These are phyloP conservation scores for Epizoanthus illoricatus DNA, from an alignment of 92 coral and sea anemone species.

Conservation along the genomic window DNA sequence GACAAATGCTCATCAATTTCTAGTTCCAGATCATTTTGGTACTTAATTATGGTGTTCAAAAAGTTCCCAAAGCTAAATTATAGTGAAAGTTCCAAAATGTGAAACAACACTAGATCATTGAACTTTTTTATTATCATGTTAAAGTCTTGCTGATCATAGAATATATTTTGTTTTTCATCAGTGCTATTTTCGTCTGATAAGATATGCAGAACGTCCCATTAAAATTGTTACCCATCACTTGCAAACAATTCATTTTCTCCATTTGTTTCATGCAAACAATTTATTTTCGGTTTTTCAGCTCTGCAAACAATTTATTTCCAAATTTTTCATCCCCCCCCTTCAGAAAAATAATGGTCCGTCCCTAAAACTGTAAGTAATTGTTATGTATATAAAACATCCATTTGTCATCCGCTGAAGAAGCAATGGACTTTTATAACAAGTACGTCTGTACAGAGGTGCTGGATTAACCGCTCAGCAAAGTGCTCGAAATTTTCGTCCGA, in stretches of 20 bases:
- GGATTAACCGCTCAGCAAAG: too few species aligned
- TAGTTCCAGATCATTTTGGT: constrained; percentile 21
- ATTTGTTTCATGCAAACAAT: constrained; percentile 14
- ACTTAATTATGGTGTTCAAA: constrained; percentile 20
- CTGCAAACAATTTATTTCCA: neutral
- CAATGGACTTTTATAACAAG: too few species aligned
- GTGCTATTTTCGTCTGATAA: constrained; percentile 15
- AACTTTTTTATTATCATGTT: constrained; percentile 18
- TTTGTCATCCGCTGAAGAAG: too few species aligned
- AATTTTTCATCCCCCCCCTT: too few species aligned
- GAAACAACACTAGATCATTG: constrained; percentile 21
- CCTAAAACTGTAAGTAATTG: too few species aligned
- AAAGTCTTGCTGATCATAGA: constrained; percentile 18
- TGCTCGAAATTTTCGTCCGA: too few species aligned
- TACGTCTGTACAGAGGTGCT: too few species aligned
- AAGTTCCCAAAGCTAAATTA: constrained; percentile 21
- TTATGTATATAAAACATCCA: too few species aligned
- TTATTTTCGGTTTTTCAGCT: constrained; percentile 15
- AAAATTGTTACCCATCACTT: constrained; percentile 15
- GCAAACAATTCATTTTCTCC: constrained; percentile 15
- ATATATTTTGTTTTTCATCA: constrained; percentile 10
- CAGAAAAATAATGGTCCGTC: neutral
- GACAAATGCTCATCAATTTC: constrained; percentile 21
- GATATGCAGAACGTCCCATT: constrained; percentile 17
- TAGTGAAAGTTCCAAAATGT: constrained; percentile 21